Percentiles rank a stretch among this genome's conserved stretches.
Conservation (phyloP, 2,797 vertebrate species). For the Meda fulgida region DNA sequence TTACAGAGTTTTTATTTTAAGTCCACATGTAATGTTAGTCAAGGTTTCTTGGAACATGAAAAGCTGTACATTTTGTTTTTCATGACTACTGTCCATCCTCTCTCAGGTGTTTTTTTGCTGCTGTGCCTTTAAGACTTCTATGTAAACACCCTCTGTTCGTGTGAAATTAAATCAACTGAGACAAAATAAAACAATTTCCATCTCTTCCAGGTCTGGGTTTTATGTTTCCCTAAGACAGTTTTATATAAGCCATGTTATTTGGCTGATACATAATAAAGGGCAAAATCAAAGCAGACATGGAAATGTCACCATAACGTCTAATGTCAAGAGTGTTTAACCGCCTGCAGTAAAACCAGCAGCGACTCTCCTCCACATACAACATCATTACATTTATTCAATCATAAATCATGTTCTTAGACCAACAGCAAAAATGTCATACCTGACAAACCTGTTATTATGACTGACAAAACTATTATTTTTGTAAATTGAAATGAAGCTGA, state of each 20-base stretch:
- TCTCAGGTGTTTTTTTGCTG: neutral
- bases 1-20: neutral
- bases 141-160: neutral
- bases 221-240: neutral
- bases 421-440: neutral
- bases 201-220: slow-evolving; percentile 16
- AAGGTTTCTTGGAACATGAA: neutral
- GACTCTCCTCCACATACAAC: neutral
- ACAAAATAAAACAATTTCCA: neutral
- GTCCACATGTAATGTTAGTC: neutral
- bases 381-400: neutral
- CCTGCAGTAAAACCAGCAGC: neutral
- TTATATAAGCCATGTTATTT: slow-evolving; percentile 11
- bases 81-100: neutral
- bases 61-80: neutral
- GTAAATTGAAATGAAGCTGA: neutral
- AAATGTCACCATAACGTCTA: slow-evolving; percentile 35
- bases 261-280: neutral
- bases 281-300: slow-evolving; percentile 25
- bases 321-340: slow-evolving; percentile 39
- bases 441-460: neutral
- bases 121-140: slow-evolving; percentile 13
- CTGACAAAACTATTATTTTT: neutral
- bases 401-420: neutral
- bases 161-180: neutral